Percentiles rank a stretch among this genome's conserved stretches.
These are phyloP conservation scores for Rhagonycha lutea DNA, from an alignment of 2,888 invertebrate species.

Conservation along the genomic window DNA sequence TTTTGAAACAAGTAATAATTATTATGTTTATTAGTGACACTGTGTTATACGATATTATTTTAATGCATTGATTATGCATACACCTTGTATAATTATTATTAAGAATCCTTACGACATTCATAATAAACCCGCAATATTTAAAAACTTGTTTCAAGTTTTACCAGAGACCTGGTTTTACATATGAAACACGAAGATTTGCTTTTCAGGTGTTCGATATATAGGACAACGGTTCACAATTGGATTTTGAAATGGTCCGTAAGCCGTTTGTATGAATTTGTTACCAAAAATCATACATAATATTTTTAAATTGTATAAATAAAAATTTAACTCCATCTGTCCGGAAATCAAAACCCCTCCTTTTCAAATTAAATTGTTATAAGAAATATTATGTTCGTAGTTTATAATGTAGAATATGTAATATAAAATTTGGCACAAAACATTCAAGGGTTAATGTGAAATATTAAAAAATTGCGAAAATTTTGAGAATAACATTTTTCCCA, in stretches of 20 bases:
- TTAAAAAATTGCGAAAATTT: too few relatives aligned
- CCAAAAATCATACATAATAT: neutral
- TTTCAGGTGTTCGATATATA: neutral
- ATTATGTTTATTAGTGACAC: neutral
- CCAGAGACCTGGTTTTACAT: neutral
- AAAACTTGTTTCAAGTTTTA: neutral
- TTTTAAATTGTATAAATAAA: neutral
- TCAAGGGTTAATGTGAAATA: too few relatives aligned
- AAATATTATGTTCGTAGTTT: too few relatives aligned
- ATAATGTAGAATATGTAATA: too few relatives aligned
- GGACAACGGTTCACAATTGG: neutral
- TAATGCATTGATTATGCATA: neutral
- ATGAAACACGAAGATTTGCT: neutral
- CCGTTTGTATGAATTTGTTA: neutral
- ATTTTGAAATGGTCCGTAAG: neutral
- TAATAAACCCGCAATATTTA: neutral
- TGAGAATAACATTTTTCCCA: too few relatives aligned
- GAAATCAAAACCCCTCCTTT: neutral
- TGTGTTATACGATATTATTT: neutral
- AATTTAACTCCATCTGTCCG: neutral
- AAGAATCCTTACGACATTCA: neutral
- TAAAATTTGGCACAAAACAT: too few relatives aligned
- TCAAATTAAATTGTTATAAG: neutral
- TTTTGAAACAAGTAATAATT: neutral
- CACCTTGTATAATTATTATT: neutral